Base-by-base conservation (phyloP, 2,797 vertebrate species). In the Poecilia wingei region DNA sequence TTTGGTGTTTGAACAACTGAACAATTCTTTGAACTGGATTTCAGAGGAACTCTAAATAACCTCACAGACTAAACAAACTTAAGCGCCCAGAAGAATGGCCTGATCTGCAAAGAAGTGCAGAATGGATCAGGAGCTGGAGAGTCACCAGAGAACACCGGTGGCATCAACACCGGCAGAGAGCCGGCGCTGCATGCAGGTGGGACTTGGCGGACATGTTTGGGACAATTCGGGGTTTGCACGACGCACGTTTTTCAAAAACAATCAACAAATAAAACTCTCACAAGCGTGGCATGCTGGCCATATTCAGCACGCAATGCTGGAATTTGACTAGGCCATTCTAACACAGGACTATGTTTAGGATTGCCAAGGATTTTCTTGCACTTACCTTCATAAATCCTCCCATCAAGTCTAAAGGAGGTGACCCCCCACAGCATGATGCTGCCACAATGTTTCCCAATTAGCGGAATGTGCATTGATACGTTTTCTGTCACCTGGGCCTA, bases 1-100 rank as follows among this genome's bases (percentile, higher is more conserved):
- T 68, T 68, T 68, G 64, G 18, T 68, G 64, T 41, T 68, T 68
- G 64, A 68, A 41, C 36, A 68, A 68, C 18, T 41, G 64, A 68
- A 25, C 36, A 22, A 68, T 68, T 41, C 36, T 41, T 68, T 68
- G 20, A 13, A 41, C 64, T 64, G 59, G 59, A 33, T 36, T 64
- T 64, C 31, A 64, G 16, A 68, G 14, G 20, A 41, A 39, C 64
- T 68, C 64, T 41, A 41, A 68, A 68, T 41, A 22, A 41, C 20
- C 4, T 41, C 64, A 3, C 59, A 64, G 59, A 36, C 59, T 20
- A 20, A 36, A 36, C 59, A 36, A 36, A 64, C 31, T 36, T 20
- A 64, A 64, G 31, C 6, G 22, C 20, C 9, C 64, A 13, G 8
- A 41, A 10, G 64, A 39, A 68, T 13, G 36, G 20, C 1, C 36